A percentile compares a stretch with the other conserved stretches of the same genome.
Conservation (phyloP, 2,797 vertebrate species). For the Meriones psammophilus region DNA sequence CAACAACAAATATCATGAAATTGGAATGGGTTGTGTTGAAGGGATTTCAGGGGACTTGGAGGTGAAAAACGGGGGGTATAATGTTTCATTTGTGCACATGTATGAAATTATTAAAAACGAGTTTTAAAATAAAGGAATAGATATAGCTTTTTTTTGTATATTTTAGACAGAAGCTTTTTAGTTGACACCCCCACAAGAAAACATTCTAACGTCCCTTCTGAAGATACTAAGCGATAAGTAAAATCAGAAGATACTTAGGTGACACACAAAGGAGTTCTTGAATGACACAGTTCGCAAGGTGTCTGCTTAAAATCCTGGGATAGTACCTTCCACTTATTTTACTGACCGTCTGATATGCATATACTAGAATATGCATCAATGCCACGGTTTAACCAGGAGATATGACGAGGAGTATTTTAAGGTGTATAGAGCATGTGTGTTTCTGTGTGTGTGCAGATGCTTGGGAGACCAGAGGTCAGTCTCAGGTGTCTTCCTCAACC, state of each 20-base stretch:
- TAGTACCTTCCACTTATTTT: background rate
- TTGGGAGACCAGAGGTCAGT: background rate
- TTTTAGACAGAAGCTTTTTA: constrained; percentile 37
- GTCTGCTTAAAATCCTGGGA: background rate
- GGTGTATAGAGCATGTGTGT: background rate
- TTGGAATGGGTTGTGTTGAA: background rate
- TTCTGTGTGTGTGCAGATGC: background rate
- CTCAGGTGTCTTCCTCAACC: background rate
- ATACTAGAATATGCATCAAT: background rate
- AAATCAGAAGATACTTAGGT: background rate
- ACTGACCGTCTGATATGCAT: background rate
- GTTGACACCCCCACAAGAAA: constrained; percentile 1
- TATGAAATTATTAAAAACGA: background rate
- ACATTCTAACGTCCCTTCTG: background rate
- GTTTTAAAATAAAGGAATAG: background rate
- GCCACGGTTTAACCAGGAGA: background rate
- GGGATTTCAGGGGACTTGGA: too few relatives aligned
- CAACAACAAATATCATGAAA: background rate
- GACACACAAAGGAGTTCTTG: constrained; percentile 16
- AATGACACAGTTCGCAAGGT: constrained; percentile 1
- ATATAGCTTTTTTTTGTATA: background rate
- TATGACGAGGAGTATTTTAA: background rate
- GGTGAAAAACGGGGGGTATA: too few relatives aligned
- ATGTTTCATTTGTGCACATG: background rate
- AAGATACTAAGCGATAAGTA: background rate